Evolutionary conservation across 2,113 vertebrate species (phyloP).

Genomic region (Castor canadensis): DNA sequence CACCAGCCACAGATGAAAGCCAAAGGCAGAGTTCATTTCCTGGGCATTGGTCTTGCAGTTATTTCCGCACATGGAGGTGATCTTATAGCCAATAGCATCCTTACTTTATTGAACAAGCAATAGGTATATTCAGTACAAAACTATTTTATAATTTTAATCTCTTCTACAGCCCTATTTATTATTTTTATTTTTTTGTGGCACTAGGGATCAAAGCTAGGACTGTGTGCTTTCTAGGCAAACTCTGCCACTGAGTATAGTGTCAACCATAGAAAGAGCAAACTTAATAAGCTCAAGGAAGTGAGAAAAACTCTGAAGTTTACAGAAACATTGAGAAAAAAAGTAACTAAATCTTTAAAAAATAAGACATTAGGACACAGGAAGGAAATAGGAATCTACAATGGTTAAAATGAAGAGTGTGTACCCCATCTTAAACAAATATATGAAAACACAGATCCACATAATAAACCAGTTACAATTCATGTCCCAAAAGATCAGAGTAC

Average conservation of each 20-base stretch:
- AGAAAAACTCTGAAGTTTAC: slow-evolving; percentile 6
- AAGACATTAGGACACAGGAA: background rate
- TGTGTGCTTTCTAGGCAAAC: background rate
- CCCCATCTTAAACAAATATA: background rate
- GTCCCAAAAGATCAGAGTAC: background rate
- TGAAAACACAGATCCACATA: background rate
- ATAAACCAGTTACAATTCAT: background rate
- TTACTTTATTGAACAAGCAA: background rate
- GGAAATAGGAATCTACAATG: background rate
- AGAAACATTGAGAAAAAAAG: background rate
- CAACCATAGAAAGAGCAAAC: background rate
- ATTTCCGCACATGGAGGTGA: background rate
- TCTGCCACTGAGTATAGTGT: background rate
- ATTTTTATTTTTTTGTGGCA: background rate
- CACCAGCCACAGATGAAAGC: background rate
- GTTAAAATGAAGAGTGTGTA: slow-evolving; percentile 32
- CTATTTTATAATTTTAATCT: background rate
- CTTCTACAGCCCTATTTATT: background rate
- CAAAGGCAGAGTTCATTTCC: background rate
- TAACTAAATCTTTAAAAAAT: slow-evolving; percentile 52
- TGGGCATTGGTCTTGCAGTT: background rate
- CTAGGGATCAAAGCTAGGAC: background rate
- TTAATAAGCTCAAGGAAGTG: background rate
- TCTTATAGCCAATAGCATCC: background rate
- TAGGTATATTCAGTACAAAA: background rate